Evolutionary conservation across 2,888 invertebrate genomes (phyloP).

Genomic region (Aspidapion aeneum): DNA sequence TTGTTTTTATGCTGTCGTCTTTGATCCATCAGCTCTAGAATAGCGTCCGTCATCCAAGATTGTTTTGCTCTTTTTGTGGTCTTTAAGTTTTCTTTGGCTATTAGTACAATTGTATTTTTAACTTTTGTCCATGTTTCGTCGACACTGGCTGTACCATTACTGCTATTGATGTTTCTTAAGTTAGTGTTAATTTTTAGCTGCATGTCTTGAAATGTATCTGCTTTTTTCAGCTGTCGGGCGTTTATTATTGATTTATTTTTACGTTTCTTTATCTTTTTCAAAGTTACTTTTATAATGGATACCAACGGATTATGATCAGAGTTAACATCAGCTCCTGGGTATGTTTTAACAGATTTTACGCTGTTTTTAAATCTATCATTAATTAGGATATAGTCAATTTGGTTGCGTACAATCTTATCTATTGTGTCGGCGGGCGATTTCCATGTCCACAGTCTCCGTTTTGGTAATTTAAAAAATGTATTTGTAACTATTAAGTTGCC

Average conservation of each 20-base stretch:
- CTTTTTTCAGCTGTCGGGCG: not conserved
- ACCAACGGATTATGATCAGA: not conserved
- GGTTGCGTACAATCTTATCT: not conserved
- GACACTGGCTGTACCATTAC: not conserved
- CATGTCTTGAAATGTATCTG: not conserved
- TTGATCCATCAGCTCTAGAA: conserved; percentile 18
- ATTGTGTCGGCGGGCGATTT: not conserved
- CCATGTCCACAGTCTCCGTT: too few relatives aligned
- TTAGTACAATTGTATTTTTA: not conserved
- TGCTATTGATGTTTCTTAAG: conserved; percentile 5
- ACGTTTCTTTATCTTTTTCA: not conserved
- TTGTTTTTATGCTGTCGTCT: conserved; percentile 14
- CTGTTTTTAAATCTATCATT: too few relatives aligned
- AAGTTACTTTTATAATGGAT: not conserved
- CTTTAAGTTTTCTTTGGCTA: not conserved
- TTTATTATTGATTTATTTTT: not conserved
- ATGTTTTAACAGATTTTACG: not conserved
- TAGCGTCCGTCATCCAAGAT: conserved; percentile 16
- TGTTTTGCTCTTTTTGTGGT: not conserved
- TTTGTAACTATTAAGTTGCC: too few relatives aligned
- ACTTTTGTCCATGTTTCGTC: conserved; percentile 16
- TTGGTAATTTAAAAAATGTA: too few relatives aligned
- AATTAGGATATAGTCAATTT: too few relatives aligned
- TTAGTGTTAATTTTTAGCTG: not conserved
- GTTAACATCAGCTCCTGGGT: not conserved